phyloP scores from a whole-genome alignment of 2,888 invertebrate genomes.

The Erynnis tages region DNA sequence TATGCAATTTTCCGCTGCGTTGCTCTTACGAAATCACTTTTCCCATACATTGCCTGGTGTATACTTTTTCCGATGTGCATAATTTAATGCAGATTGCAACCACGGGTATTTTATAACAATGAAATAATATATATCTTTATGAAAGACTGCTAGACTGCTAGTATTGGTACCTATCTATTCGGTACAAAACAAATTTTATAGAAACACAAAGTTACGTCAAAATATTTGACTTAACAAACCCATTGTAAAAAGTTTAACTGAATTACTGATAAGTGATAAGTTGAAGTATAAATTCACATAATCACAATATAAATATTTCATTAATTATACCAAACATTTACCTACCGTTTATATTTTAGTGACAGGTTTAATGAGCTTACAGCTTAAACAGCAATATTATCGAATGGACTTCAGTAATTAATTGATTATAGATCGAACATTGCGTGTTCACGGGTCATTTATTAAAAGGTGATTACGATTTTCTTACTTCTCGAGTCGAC shows the following conservation, averaged over 20 bases:
- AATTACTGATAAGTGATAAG: too few species aligned
- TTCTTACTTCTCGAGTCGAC: slow-evolving; percentile 7
- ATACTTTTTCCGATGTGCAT: background rate
- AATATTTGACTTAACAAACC: too few species aligned
- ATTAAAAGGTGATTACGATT: slow-evolving; percentile 17
- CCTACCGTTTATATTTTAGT: too few species aligned
- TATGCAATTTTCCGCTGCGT: slow-evolving; percentile 19
- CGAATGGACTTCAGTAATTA: background rate
- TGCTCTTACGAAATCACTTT: slow-evolving; percentile 22
- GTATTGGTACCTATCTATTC: too few species aligned
- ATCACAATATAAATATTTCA: too few species aligned
- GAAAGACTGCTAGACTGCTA: background rate
- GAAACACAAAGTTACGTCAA: too few species aligned
- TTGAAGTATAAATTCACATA: too few species aligned
- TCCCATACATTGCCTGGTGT: slow-evolving; percentile 1
- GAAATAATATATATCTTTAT: background rate
- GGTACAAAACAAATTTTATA: too few species aligned
- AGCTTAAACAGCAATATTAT: background rate
- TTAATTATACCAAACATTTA: too few species aligned
- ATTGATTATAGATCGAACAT: slow-evolving; percentile 19
- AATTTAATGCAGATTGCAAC: background rate
- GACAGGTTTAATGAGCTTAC: background rate
- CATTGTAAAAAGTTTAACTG: too few species aligned
- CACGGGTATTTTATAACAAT: background rate
- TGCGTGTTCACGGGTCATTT: slow-evolving; percentile 12